These are phyloP conservation scores for Anoplophora glabripennis DNA, from an alignment of 1,140 invertebrate genomes.

Conservation along the genomic window DNA sequence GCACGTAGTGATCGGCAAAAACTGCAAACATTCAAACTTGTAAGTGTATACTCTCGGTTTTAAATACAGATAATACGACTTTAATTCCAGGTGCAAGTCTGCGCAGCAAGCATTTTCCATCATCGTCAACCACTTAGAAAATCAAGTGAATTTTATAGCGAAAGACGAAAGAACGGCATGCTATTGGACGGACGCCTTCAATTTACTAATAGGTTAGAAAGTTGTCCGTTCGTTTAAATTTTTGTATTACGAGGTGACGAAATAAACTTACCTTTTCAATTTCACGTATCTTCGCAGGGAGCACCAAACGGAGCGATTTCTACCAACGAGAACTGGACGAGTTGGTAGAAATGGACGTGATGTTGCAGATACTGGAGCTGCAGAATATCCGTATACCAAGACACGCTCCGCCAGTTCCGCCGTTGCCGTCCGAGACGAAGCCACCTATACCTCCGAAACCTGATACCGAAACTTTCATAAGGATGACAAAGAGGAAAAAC, in stretches of 20 bases:
- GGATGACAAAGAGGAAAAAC: too few species aligned
- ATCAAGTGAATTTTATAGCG: slow-evolving; percentile 33
- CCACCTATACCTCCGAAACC: slow-evolving; percentile 33
- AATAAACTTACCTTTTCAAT: slow-evolving; percentile 1
- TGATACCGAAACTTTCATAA: too few species aligned
- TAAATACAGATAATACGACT: slow-evolving; percentile 10
- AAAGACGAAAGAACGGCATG: slow-evolving; percentile 32
- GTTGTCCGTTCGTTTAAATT: slow-evolving; percentile 4
- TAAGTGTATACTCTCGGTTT: slow-evolving; percentile 3
- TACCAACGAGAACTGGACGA: slow-evolving; percentile 38
- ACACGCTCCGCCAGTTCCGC: slow-evolving; percentile 36
- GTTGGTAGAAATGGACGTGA: slow-evolving; percentile 40
- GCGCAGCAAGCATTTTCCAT: slow-evolving; percentile 32
- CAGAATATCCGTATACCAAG: slow-evolving; percentile 42
- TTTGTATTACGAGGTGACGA: not conserved
- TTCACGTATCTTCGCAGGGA: slow-evolving; percentile 25
- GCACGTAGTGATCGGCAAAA: slow-evolving; percentile 38
- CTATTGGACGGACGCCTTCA: slow-evolving; percentile 40
- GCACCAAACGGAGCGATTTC: slow-evolving; percentile 27
- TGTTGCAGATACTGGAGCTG: slow-evolving; percentile 41
- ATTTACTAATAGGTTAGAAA: slow-evolving; percentile 34
- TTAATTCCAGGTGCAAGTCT: slow-evolving; percentile 27
- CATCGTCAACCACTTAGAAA: slow-evolving; percentile 28
- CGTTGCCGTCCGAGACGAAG: slow-evolving; percentile 21
- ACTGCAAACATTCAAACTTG: slow-evolving; percentile 21